Evolutionary conservation across 2,888 invertebrate species (phyloP), one percentile per base, ranked within the genome.

Genomic region (Dicycla oo): DNA sequence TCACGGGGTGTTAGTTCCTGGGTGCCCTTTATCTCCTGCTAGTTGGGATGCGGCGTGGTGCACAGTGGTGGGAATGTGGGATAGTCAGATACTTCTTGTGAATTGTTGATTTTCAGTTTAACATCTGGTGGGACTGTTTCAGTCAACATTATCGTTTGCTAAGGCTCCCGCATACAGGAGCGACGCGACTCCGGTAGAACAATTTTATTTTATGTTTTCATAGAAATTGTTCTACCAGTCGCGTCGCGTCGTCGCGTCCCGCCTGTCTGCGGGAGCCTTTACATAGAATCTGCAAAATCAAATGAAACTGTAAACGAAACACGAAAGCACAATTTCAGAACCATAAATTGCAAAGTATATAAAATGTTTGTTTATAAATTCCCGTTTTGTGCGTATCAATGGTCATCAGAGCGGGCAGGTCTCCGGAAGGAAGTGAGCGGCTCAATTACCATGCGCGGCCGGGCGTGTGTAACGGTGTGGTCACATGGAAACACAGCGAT

Each of bases 391-490:
- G 85, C 78, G 87, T 83, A 87, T 86, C 82, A 86, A 80, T 88
- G 88, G 86, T 84, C 85, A 84, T 80, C 83, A 83, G 77, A 85
- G 80, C 83, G 84, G 87, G 85, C 85, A 89, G 87, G 88, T 88
- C 85, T 86, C 92, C 93, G 95, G 95, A 94, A 95, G 95, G 95
- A 95, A 94, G 91, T 90, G 89, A 87, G 86, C 88, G 89, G 92
- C 90, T 94, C 93, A 93, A 94, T 95, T 94, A 94, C 93, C 89
- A 90, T 89, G 88, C 82, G 86, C 85, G 85, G 85, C 79, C 86
- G 84, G 86, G 75, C 86, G 84, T 88, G 87, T 88, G 88, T 90
- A 91, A 87, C 89, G 88, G 90, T 88, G 90, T 89, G 91, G 89
- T 91, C 92, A 90, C 89, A 89, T 91, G 88, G 89, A 89, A 90